phyloP scores from a whole-genome alignment of 2,113 vertebrate genomes.

The Calyptomena viridis region DNA sequence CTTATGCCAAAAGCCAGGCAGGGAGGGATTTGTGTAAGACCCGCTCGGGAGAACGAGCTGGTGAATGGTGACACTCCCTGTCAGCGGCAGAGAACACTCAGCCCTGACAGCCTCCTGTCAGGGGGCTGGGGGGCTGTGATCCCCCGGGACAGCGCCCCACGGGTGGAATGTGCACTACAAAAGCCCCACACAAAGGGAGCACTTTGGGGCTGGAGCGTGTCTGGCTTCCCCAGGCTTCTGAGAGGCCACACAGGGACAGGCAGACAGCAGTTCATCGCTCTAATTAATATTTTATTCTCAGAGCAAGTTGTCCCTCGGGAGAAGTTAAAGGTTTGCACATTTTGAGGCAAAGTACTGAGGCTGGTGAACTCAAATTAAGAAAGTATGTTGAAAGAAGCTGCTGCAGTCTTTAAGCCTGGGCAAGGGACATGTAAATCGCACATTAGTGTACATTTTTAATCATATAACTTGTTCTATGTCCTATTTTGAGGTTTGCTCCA shows the following conservation, averaged over 20 bases:
- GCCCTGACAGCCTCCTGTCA: constrained; percentile 50
- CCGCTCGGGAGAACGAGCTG: constrained; percentile 27
- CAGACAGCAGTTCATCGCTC: not conserved
- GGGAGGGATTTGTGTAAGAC: constrained; percentile 29
- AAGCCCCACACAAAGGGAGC: constrained; percentile 37
- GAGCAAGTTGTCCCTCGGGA: constrained; percentile 12
- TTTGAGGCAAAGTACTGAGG: not conserved
- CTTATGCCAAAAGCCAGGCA: constrained; percentile 25
- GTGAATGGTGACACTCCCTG: constrained; percentile 11
- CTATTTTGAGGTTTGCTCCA: not conserved
- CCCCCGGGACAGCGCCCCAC: constrained; percentile 29
- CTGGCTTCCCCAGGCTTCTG: not conserved
- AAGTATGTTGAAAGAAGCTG: constrained; percentile 26
- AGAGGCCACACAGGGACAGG: constrained; percentile 30
- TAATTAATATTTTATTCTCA: constrained; percentile 50
- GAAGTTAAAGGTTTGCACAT: constrained; percentile 29
- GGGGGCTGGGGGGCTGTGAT: not conserved
- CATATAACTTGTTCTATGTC: not conserved
- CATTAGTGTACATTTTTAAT: not conserved
- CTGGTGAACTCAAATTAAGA: not conserved
- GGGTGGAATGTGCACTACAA: constrained; percentile 52
- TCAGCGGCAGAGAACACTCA: not conserved
- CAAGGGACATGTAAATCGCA: not conserved
- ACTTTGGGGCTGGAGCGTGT: not conserved
- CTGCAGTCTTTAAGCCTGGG: constrained; percentile 5